A percentile compares a stretch with the other conserved stretches of the same genome.
phyloP scores from a whole-genome alignment of 2,797 vertebrate genomes.

The Agapornis canus region DNA sequence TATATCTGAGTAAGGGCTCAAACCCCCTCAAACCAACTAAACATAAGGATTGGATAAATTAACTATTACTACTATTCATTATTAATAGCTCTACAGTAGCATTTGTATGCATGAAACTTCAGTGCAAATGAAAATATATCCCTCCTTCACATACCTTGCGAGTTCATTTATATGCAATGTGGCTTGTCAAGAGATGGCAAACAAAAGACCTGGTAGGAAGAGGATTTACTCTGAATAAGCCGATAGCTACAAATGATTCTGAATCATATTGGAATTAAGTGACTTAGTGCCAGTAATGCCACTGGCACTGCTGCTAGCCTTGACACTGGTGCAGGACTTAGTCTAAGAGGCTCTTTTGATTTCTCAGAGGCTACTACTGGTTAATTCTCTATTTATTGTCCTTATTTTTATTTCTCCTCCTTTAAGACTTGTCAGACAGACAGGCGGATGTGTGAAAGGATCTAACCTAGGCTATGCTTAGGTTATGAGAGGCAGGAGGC shows the following conservation, averaged over 20 bases:
- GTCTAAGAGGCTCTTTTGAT: conserved; percentile 23
- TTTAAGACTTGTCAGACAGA: neutral
- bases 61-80: neutral
- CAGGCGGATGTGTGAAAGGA: conserved; percentile 6
- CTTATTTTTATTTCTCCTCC: neutral
- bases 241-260: conserved; percentile 38
- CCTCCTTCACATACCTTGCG: neutral
- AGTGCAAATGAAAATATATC: neutral
- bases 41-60: neutral
- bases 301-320: neutral
- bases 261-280: conserved; percentile 56
- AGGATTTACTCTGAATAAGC: conserved; percentile 47
- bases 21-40: neutral
- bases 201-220: conserved; percentile 31
- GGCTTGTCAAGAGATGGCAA: neutral
- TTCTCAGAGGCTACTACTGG: neutral
- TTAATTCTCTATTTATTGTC: conserved; percentile 23
- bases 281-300: conserved; percentile 44
- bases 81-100: neutral
- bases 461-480: neutral
- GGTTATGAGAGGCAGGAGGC: neutral
- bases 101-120: neutral
- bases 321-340: neutral
- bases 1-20: neutral
- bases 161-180: neutral